A percentile compares a stretch with the other conserved stretches of the same genome.
Evolutionary conservation across 2,888 invertebrate species (phyloP).

Genomic region (Tetramorium bicarinatum): DNA sequence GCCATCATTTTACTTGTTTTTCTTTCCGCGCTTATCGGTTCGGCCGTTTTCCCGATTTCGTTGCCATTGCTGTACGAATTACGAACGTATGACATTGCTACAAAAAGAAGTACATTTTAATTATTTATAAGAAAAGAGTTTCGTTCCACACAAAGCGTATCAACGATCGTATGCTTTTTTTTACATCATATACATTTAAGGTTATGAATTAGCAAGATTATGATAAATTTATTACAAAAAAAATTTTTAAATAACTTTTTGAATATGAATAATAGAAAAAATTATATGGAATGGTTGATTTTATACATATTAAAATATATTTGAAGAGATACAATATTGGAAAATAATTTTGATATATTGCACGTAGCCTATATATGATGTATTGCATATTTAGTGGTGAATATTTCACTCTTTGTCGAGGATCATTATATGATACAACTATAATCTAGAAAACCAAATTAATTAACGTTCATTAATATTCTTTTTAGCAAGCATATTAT

Average conservation of each 20-base stretch:
- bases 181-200: neutral
- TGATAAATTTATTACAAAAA: neutral
- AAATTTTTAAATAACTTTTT: neutral
- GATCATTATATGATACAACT: neutral
- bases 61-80: neutral
- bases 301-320: neutral
- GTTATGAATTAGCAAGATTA: neutral
- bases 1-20: slow-evolving; percentile 5
- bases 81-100: neutral
- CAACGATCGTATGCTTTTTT: neutral
- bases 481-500: neutral
- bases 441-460: neutral
- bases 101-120: neutral
- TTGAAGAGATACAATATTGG: neutral
- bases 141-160: neutral
- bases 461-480: slow-evolving; percentile 3
- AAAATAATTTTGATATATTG: neutral
- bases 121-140: neutral
- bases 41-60: neutral
- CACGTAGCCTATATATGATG: neutral
- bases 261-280: too few species aligned
- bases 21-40: neutral
- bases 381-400: neutral
- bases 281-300: neutral
- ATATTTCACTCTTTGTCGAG: slow-evolving; percentile 16